phyloP scores from a whole-genome alignment of 2,888 invertebrate genomes.

The Calliopum simillimum region DNA sequence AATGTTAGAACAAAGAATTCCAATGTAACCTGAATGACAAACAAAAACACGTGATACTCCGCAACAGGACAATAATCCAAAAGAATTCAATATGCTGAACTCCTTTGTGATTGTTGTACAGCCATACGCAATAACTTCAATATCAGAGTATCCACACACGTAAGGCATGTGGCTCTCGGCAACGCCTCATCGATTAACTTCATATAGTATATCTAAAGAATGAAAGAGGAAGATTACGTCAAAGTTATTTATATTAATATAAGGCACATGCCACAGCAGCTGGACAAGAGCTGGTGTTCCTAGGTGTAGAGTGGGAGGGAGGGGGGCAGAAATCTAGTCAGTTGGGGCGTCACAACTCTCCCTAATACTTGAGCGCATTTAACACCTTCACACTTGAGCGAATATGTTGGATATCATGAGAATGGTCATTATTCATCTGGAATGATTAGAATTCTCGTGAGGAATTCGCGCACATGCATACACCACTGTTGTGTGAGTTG shows the following conservation, averaged over 20 bases:
- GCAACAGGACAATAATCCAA: not conserved
- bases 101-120: conserved; percentile 8
- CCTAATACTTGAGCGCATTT: conserved; percentile 6
- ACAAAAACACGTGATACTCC: not conserved
- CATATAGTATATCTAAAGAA: conserved; percentile 41
- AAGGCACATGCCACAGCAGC: conserved; percentile 22
- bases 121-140: not conserved
- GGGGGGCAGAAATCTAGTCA: not conserved
- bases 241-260: conserved; percentile 58
- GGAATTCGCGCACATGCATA: conserved; percentile 47
- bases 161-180: not conserved
- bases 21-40: not conserved
- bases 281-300: no score
- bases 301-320: not conserved
- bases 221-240: conserved; percentile 41
- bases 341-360: not conserved
- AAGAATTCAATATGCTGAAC: conserved; percentile 14
- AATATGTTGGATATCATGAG: conserved; percentile 36
- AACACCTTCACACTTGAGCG: conserved; percentile 16
- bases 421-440: conserved; percentile 57
- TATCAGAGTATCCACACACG: no score
- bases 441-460: conserved; percentile 58
- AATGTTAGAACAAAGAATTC: not conserved
- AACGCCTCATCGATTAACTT: conserved; percentile 57
- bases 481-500: no score